A percentile compares a stretch with the other conserved stretches of the same genome.
Conservation (phyloP, 2,888 invertebrate genomes). For the Cephus pygmeus region DNA sequence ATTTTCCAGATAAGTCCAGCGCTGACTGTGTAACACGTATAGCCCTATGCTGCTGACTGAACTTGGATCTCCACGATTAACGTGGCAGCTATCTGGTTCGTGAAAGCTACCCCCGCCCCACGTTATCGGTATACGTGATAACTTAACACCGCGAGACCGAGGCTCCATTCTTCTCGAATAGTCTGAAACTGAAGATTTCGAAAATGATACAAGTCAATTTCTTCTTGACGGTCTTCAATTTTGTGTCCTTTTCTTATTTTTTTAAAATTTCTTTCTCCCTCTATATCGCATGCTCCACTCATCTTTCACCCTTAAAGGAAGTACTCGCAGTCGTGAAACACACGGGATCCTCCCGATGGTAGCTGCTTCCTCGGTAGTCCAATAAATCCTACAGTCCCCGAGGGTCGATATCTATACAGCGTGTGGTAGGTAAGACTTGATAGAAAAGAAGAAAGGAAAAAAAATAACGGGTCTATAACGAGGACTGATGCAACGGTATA, state of each 20-base stretch:
- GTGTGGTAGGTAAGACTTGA: neutral
- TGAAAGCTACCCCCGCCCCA: neutral
- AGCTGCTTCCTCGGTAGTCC: neutral
- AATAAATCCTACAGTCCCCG: neutral
- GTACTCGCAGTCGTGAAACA: neutral
- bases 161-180: neutral
- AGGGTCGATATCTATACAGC: neutral
- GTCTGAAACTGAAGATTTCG: neutral
- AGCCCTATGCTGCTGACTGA: neutral
- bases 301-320: neutral
- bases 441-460: neutral
- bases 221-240: too few species aligned
- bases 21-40: neutral
- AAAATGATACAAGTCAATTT: neutral
- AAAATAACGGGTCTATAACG: neutral
- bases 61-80: neutral
- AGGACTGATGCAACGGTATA: neutral
- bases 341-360: neutral
- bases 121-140: neutral
- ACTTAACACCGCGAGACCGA: neutral
- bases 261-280: neutral
- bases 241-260: neutral
- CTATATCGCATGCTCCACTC: neutral
- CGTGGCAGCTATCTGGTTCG: neutral
- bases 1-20: constrained; percentile 10